phyloP scores from a whole-genome alignment of 2,797 vertebrate species.

The Sebastes trivittatus region DNA sequence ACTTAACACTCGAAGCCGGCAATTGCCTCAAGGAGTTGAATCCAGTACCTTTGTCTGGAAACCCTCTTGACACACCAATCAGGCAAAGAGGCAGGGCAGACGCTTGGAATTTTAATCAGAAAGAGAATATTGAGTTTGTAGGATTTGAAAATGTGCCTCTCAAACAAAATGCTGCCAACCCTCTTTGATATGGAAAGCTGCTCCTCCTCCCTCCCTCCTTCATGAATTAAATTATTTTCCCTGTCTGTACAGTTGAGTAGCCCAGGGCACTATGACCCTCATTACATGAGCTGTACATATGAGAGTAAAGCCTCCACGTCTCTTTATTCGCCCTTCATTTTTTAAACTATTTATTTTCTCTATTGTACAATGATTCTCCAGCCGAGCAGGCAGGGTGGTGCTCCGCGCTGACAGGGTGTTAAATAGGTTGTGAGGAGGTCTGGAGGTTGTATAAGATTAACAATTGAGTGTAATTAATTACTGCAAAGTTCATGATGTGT shows the following conservation, averaged over 20 bases:
- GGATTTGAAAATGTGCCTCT: conserved; percentile 72
- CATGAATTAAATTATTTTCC: conserved; percentile 74
- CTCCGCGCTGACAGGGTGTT: conserved; percentile 35
- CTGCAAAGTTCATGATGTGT: conserved; percentile 21
- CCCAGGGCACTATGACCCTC: conserved; percentile 70
- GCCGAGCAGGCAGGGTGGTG: conserved; percentile 35
- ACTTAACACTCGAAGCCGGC: conserved; percentile 53
- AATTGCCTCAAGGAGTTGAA: conserved; percentile 55
- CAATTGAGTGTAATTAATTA: conserved; percentile 58
- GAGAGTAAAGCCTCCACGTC: conserved; percentile 41
- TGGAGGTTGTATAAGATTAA: conserved; percentile 54
- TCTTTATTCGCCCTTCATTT: conserved; percentile 56
- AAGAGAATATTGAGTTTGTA: conserved; percentile 73
- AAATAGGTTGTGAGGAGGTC: conserved; percentile 57
- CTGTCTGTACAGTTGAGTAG: conserved; percentile 66
- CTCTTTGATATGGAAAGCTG: conserved; percentile 76
- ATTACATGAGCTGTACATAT: conserved; percentile 68
- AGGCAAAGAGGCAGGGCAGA: conserved; percentile 58
- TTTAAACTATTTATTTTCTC: conserved; percentile 32
- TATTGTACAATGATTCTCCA: conserved; percentile 17
- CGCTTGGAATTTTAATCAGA: conserved; percentile 64
- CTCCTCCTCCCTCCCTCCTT: conserved; percentile 45
- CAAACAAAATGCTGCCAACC: conserved; percentile 67
- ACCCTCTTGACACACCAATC: conserved; percentile 60
- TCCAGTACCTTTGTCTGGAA: conserved; percentile 56